Base-by-base conservation (phyloP, 1,140 invertebrate genomes). In the Dryas iulia region DNA sequence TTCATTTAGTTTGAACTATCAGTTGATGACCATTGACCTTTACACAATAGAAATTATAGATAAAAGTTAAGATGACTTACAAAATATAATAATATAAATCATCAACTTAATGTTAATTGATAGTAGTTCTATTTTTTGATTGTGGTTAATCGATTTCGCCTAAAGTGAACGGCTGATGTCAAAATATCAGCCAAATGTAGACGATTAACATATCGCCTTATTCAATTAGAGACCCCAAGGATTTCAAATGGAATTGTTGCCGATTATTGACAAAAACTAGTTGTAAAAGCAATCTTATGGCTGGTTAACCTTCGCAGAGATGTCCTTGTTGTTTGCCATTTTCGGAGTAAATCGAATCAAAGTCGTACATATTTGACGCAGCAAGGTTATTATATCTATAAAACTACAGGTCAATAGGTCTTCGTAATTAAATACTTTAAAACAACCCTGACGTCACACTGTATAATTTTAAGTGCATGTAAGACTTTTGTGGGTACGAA, bases 381-480 rank as follows among this genome's bases (percentile, higher is more conserved):
- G 69, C 72, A 72, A 76, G 74, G 68, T 72, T 73, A 65, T 67
- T 65, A 66, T 54, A 67, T 70, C 68, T 68, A 76, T 76, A 76
- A 79, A 74, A 58, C 30, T 57, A 63, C 73, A 61, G 68, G 61
- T 73, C 74, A 74, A 76, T 76, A 72, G 64, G 72, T 76, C 69
- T 71, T 59, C 30, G 58, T 57, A 62, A 64, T 73, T 74, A 74
- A 59, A 53, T 54, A 39, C 28, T 47, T 59, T 59, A 65, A 47
- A 58, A 35, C 47, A 47, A 47, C 24, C 25, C 14, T 35, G 53
- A 69, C 52, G 59, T 68, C 59, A 66, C 35, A 5, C 54, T 56
- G 24, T 24, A 53, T 66, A 67, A 67, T 61, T 33, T 59, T 65
- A 64, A 56, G 33, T 59, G 30, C n/a, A 5, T 24, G 58, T 47